Percentiles rank a stretch among this genome's conserved stretches.
These are phyloP conservation scores for Leptopilina drosophilae DNA, from an alignment of 2,888 invertebrate genomes.

Conservation along the genomic window DNA sequence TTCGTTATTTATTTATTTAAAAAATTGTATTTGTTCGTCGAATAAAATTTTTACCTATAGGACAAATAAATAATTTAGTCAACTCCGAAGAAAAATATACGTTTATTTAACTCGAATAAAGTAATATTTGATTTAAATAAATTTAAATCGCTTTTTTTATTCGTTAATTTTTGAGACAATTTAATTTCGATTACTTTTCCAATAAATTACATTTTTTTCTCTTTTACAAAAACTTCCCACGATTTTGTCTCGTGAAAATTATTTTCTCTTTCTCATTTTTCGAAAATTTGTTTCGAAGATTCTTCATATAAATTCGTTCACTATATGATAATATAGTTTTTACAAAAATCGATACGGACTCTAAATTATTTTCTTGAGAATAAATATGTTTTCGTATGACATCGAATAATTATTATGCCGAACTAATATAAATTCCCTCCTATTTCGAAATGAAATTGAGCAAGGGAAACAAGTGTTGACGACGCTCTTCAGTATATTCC, in stretches of 20 bases:
- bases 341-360: background rate
- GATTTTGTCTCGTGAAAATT: background rate
- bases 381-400: background rate
- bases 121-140: too few relatives aligned
- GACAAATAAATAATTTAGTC: too few relatives aligned
- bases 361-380: background rate
- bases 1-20: too few relatives aligned
- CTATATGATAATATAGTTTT: background rate
- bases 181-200: background rate
- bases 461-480: background rate
- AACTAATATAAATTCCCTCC: background rate
- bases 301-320: background rate
- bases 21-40: too few relatives aligned
- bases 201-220: background rate
- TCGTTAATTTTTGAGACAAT: too few relatives aligned
- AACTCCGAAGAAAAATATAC: too few relatives aligned
- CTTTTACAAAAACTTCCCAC: background rate
- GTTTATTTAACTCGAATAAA: too few relatives aligned
- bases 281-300: background rate
- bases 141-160: too few relatives aligned
- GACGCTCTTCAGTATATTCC: background rate
- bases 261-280: too few relatives aligned
- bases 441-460: background rate
- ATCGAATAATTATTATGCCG: background rate
- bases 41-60: too few relatives aligned